These are phyloP conservation scores for Proteles cristata DNA, from an alignment of 2,113 vertebrate species.

Conservation along the genomic window DNA sequence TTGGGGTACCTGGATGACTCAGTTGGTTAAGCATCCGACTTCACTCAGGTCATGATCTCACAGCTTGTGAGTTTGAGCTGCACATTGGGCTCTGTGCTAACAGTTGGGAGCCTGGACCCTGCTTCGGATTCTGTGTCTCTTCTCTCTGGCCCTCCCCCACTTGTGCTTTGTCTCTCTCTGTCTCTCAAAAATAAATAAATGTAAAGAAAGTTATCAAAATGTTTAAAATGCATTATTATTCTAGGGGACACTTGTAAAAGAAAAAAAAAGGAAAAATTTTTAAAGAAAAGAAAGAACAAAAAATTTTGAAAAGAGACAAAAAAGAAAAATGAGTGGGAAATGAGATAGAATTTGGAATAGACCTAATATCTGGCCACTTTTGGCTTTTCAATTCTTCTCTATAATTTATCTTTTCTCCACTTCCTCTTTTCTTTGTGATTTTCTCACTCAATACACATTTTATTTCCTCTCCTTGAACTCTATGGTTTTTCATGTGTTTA, in stretches of 20 bases:
- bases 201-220: background rate
- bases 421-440: background rate
- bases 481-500: background rate
- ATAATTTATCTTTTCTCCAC: background rate
- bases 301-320: background rate
- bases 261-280: background rate
- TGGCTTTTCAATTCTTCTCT: background rate
- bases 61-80: too few species aligned
- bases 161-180: too few species aligned
- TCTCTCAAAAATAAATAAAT: too few species aligned
- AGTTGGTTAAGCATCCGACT: too few species aligned
- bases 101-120: too few species aligned
- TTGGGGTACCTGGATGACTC: too few species aligned
- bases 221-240: background rate
- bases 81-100: too few species aligned
- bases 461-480: background rate
- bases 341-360: background rate
- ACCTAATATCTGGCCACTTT: too few species aligned
- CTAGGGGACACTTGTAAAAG: background rate
- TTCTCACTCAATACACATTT: background rate
- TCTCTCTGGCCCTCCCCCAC: too few species aligned
- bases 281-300: background rate
- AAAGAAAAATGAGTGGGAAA: background rate
- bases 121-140: too few species aligned
- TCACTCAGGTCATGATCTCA: too few species aligned